Percentiles rank a stretch among this genome's conserved stretches.
phyloP scores from a whole-genome alignment of 2,888 invertebrate species.

The Crematogaster levior region DNA sequence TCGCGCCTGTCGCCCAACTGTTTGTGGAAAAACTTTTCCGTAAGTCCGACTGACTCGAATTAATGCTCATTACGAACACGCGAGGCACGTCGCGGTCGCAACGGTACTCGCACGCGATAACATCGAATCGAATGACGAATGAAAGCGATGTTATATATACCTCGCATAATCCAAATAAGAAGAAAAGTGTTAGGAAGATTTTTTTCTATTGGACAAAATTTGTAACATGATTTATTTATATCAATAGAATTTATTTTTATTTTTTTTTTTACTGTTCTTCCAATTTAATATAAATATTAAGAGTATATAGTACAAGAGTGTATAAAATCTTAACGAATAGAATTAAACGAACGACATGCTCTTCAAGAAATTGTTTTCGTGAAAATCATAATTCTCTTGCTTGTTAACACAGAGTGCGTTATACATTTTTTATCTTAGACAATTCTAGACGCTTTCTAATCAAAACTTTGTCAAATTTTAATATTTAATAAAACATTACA shows the following conservation, averaged over 20 bases:
- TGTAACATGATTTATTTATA: not conserved
- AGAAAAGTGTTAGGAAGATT: not conserved
- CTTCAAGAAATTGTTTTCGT: not conserved
- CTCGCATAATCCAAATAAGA: not conserved
- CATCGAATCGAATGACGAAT: conserved; percentile 48
- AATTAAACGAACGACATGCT: not conserved
- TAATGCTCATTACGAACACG: conserved; percentile 50
- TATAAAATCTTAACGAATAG: not conserved
- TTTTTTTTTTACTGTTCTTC: not conserved
- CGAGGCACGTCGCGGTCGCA: conserved; percentile 44
- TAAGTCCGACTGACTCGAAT: conserved; percentile 52
- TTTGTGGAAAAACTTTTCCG: conserved; percentile 51
- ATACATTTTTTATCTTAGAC: not conserved
- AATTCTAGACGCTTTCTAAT: not conserved
- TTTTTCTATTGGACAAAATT: not conserved
- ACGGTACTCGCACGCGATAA: conserved; percentile 48
- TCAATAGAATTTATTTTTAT: not conserved
- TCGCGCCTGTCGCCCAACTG: conserved; percentile 28
- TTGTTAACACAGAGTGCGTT: not conserved
- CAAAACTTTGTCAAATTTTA: not conserved
- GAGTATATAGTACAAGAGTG: too few relatives aligned
- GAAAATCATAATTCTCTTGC: not conserved
- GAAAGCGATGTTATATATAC: not conserved
- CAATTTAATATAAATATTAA: not conserved
- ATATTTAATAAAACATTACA: not conserved